A percentile compares a stretch with the other conserved stretches of the same genome.
Evolutionary conservation across 1,140 invertebrate genomes (phyloP).

Genomic region (Sinonovacula constricta): DNA sequence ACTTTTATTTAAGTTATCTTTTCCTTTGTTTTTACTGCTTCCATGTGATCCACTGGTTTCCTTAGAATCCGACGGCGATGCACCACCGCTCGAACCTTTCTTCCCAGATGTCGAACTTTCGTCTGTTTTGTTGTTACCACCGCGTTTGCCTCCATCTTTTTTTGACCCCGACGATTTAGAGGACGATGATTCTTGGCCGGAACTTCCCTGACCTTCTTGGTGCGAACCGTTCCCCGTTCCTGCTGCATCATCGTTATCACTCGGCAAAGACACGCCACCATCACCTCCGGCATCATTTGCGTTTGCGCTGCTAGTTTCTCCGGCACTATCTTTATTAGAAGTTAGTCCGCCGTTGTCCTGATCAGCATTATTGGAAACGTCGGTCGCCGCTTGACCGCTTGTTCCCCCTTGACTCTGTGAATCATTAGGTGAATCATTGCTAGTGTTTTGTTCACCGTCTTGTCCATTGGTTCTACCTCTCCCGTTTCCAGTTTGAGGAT

Average conservation of each 20-base stretch:
- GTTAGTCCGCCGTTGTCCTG: not conserved
- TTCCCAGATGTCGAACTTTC: not conserved
- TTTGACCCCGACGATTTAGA: not conserved
- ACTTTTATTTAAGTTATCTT: too few relatives aligned
- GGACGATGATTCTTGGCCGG: not conserved
- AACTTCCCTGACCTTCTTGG: not conserved
- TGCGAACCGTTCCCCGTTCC: not conserved
- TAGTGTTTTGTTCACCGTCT: not conserved
- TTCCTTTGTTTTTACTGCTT: too few relatives aligned
- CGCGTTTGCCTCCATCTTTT: slow-evolving; percentile 5
- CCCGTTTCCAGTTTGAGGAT: not conserved
- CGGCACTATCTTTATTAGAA: not conserved
- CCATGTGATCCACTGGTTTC: too few relatives aligned
- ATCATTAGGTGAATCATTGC: not conserved
- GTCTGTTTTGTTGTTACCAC: not conserved
- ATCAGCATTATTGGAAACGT: not conserved
- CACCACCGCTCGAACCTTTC: not conserved
- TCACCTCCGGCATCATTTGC: not conserved
- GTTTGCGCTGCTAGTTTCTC: not conserved
- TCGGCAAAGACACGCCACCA: not conserved
- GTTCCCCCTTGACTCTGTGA: not conserved
- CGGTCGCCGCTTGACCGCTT: not conserved
- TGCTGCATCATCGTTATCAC: not conserved
- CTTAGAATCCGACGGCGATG: not conserved
- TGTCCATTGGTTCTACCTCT: not conserved